Base-by-base conservation (phyloP, 2,888 invertebrate genomes). In the Caenorhabditis sp. region DNA sequence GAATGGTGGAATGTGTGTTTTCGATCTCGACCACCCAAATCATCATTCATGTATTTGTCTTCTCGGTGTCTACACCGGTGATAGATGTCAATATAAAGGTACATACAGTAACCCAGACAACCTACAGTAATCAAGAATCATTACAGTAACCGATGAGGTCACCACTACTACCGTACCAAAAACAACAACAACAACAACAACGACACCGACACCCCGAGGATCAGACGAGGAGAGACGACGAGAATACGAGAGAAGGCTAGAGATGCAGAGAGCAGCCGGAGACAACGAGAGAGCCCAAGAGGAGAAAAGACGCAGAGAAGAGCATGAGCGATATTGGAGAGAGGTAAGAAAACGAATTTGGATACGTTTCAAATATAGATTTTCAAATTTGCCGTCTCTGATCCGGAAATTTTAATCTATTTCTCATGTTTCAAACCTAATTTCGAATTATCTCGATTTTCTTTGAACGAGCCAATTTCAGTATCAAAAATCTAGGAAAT, bases 21-120 rank as follows among this genome's bases (percentile, higher is more conserved):
- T 62, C 50, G 63, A 72, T 59, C 25, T 74, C 57, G 66, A 68
- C 38, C 36, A 67, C 20, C 65, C 68, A 36, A 50, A 66, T 54
- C 31, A 70, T 8, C 85, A 85, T 65, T 79, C 81, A 17, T 85
- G 85, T 67, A 83, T 84, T 59, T 85, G 85, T 64, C 72, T 85
- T 1, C 68, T 83, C 27, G 85, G 85, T 17, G 79, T 84, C 36
- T 85, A 69, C 63, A 76, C 80, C 20, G 85, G 85, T 7, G 81
- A 82, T 8, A 68, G 80, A 17, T 85, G 85, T 54, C 79, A 85
- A 61, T 62, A 64, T 54, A 67, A 59, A 63, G 61, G 69, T 73
- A 56, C 14, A 43, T 17, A 43, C 12, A 25, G 63, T 31, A 36
- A 8, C 4, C 4, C 50, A 8, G 7, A 21, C 4, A 21, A 7